Conservation (phyloP, 2,113 vertebrate species). For the Leptobrachium ailaonicum region DNA sequence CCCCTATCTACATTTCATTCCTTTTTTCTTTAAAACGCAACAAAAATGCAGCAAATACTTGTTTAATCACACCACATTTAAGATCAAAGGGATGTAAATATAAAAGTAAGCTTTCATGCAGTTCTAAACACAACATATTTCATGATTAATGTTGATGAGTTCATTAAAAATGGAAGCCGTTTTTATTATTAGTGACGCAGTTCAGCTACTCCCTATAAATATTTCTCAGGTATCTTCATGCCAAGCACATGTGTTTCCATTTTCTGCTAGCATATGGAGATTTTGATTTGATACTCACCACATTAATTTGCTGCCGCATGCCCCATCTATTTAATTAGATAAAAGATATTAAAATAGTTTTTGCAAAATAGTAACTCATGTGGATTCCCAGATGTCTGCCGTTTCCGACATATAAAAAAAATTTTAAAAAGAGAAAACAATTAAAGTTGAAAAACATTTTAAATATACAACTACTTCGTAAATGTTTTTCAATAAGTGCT, state of each 20-base stretch:
- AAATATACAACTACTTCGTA: not conserved
- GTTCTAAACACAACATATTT: no score
- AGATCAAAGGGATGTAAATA: no score
- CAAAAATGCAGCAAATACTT: not conserved
- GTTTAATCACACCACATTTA: no score
- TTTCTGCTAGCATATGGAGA: conserved; percentile 34
- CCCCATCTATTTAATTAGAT: conserved; percentile 38
- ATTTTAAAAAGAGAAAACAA: conserved; percentile 4
- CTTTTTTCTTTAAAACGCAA: not conserved
- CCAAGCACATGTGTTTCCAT: not conserved
- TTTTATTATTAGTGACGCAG: no score
- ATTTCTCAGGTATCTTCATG: not conserved
- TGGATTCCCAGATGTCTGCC: conserved; percentile 37
- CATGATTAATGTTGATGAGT: no score
- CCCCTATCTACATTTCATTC: not conserved
- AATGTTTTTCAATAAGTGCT: not conserved
- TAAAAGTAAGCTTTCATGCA: no score
- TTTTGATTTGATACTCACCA: conserved; percentile 36
- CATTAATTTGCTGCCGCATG: conserved; percentile 36
- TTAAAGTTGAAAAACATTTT: conserved; percentile 28
- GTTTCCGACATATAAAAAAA: conserved; percentile 34
- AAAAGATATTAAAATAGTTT: conserved; percentile 38
- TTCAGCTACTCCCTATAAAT: not conserved
- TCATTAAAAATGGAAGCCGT: no score
- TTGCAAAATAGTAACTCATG: conserved; percentile 28